Conservation (phyloP, 2,113 vertebrate species). For the Thomomys bottae region DNA sequence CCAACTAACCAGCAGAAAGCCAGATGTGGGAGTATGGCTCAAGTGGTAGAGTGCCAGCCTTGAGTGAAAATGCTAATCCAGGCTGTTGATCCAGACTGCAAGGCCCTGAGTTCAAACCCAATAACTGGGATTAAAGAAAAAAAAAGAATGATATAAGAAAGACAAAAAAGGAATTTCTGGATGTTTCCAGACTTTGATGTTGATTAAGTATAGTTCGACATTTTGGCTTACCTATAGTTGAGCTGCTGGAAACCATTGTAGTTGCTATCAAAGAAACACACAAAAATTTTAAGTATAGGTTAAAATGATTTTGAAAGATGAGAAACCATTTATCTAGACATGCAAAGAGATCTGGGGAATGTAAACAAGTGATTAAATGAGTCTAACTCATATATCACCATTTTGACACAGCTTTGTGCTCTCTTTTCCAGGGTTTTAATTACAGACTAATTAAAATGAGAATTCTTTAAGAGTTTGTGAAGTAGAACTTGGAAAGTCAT, state of each 20-base stretch:
- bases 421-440: not conserved
- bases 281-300: slow-evolving; percentile 26
- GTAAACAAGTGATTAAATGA: not conserved
- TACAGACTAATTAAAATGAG: not conserved
- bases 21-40: no score
- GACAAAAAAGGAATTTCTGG: not conserved
- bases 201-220: not conserved
- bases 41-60: no score
- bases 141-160: no score
- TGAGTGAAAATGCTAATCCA: no score
- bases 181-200: not conserved
- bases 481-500: not conserved
- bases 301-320: not conserved
- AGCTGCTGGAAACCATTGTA: slow-evolving; percentile 25
- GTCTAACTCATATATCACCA: not conserved
- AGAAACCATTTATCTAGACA: not conserved
- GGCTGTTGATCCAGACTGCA: no score
- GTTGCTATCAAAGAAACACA: slow-evolving; percentile 44
- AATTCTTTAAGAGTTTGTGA: not conserved
- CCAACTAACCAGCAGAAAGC: no score
- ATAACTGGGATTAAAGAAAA: no score
- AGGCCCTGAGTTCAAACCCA: no score
- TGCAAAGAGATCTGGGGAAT: not conserved
- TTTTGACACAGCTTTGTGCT: not conserved
- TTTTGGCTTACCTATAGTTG: slow-evolving; percentile 50